These are phyloP conservation scores for Willisornis vidua DNA, from an alignment of 2,113 vertebrate genomes.

Conservation along the genomic window DNA sequence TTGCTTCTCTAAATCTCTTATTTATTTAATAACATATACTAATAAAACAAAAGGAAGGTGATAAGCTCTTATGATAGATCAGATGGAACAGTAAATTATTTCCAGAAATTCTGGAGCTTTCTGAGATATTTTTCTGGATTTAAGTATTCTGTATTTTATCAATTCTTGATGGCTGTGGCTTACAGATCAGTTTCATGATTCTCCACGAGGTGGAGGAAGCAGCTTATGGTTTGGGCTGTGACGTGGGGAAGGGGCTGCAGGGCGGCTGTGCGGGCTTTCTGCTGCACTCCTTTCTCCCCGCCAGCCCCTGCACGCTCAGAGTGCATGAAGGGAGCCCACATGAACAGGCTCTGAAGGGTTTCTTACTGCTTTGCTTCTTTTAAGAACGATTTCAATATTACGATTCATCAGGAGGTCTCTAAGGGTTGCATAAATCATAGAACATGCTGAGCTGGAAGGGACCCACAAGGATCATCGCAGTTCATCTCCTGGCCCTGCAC, in stretches of 20 bases:
- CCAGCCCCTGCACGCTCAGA: rapidly evolving
- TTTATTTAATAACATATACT: background rate
- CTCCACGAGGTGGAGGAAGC: conserved; percentile 62
- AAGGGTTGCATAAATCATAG: background rate
- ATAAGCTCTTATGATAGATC: rapidly evolving
- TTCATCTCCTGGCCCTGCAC: rapidly evolving
- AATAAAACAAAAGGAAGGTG: background rate
- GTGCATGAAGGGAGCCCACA: background rate
- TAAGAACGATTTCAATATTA: rapidly evolving
- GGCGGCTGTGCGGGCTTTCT: rapidly evolving
- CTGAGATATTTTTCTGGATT: background rate
- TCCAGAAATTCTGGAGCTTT: background rate
- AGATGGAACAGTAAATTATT: background rate
- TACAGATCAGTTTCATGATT: background rate
- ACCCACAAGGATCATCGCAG: background rate
- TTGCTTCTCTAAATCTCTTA: background rate
- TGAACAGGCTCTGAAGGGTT: background rate
- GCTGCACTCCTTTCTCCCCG: background rate
- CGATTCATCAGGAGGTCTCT: background rate
- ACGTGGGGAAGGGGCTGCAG: background rate
- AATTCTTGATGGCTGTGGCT: rapidly evolving
- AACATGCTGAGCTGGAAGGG: too few relatives aligned
- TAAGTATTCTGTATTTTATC: background rate
- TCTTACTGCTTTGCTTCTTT: background rate
- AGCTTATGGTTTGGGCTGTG: rapidly evolving